phyloP scores from a whole-genome alignment of 2,797 vertebrate species.

The Apogon talboti region DNA sequence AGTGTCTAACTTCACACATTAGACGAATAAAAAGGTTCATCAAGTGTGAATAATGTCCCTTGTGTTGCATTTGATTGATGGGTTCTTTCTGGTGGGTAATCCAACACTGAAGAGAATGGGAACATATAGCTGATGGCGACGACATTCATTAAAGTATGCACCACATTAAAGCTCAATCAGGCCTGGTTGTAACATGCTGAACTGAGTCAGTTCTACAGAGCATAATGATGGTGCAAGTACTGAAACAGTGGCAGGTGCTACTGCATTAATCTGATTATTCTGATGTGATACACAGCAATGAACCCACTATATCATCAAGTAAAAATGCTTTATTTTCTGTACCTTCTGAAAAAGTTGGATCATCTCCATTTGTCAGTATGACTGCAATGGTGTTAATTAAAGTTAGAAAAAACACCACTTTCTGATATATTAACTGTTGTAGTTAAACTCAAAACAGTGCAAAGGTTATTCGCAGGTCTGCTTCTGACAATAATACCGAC shows the following conservation, averaged over 20 bases:
- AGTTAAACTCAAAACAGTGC: no score
- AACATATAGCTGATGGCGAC: slow-evolving; percentile 30
- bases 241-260: neutral
- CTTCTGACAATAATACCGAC: no score
- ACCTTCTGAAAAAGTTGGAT: no score
- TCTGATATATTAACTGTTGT: no score
- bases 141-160: slow-evolving; percentile 31
- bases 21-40: slow-evolving; percentile 47
- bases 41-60: slow-evolving; percentile 48
- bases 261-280: neutral
- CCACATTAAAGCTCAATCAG: slow-evolving; percentile 28
- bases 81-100: slow-evolving; percentile 36
- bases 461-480: no score
- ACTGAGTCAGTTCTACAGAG: neutral
- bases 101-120: slow-evolving; percentile 19
- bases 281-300: neutral
- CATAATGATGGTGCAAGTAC: neutral
- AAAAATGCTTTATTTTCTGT: neutral
- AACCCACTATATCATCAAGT: neutral
- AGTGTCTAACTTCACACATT: slow-evolving; percentile 50
- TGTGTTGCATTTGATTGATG: slow-evolving; percentile 53
- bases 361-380: no score
- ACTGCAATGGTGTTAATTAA: no score
- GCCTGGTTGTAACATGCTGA: slow-evolving; percentile 1
- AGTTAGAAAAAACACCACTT: no score